phyloP scores from a whole-genome alignment of 2,888 invertebrate genomes.

The Mimas tiliae region DNA sequence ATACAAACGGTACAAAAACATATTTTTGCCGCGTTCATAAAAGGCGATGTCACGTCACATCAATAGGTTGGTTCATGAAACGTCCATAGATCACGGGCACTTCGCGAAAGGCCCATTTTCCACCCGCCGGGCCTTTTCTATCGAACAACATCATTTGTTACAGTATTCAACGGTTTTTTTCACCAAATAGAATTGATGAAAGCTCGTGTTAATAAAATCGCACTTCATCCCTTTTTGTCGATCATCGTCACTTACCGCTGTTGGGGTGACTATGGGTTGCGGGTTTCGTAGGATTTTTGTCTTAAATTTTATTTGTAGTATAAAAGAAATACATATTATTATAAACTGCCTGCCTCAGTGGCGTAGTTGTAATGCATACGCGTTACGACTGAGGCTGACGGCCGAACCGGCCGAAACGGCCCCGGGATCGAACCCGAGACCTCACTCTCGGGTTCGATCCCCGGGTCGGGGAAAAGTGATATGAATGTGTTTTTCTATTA shows the following conservation, averaged over 20 bases:
- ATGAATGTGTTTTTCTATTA: too few relatives aligned
- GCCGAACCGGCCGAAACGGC: too few relatives aligned
- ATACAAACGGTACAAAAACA: constrained; percentile 7
- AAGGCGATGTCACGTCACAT: constrained; percentile 65
- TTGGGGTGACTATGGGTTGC: constrained; percentile 49
- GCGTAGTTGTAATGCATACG: too few relatives aligned
- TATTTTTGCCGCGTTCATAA: constrained; percentile 38
- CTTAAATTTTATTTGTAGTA: neutral
- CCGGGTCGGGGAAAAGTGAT: too few relatives aligned
- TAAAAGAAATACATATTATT: too few relatives aligned
- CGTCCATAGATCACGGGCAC: constrained; percentile 61
- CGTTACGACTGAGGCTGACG: too few relatives aligned
- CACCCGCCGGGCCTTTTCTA: constrained; percentile 53
- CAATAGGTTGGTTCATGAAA: constrained; percentile 54
- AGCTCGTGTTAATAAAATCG: constrained; percentile 82
- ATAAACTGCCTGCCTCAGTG: too few relatives aligned
- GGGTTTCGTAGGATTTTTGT: constrained; percentile 1
- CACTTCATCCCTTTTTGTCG: constrained; percentile 83
- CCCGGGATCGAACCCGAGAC: too few relatives aligned
- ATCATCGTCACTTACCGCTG: constrained; percentile 82
- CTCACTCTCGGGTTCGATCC: too few relatives aligned
- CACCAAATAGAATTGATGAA: constrained; percentile 66
- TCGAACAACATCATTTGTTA: constrained; percentile 84
- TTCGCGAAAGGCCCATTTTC: constrained; percentile 55
- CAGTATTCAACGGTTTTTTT: constrained; percentile 74